Conservation (phyloP, 2,113 vertebrate species). For the Campylomormyrus tamandua region DNA sequence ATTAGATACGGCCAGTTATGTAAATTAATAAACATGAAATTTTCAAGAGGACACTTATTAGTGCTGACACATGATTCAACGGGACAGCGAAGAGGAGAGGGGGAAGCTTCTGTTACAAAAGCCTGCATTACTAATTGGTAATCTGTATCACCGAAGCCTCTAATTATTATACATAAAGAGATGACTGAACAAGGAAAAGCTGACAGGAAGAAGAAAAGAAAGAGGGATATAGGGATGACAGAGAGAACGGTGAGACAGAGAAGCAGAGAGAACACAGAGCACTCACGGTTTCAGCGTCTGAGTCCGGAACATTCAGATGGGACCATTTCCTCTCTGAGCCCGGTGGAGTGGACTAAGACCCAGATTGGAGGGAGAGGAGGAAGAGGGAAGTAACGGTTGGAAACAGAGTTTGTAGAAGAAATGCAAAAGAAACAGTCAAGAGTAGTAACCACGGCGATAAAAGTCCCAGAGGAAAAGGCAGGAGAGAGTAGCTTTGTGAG, state of each 20-base stretch:
- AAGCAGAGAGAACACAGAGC: constrained; percentile 36
- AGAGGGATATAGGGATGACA: neutral
- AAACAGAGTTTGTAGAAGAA: constrained; percentile 27
- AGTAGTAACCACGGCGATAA: neutral
- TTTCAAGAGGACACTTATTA: constrained; percentile 2
- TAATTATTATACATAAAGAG: neutral
- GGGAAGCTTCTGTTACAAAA: neutral
- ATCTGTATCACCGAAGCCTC: neutral
- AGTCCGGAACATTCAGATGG: constrained; percentile 87
- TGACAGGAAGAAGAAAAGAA: neutral
- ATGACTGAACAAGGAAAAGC: neutral
- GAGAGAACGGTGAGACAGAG: neutral
- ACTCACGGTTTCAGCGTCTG: constrained; percentile 95
- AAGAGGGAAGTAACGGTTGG: constrained; percentile 29
- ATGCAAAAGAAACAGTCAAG: constrained; percentile 40
- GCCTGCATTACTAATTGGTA: neutral
- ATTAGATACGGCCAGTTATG: neutral
- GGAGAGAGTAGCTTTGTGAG: neutral
- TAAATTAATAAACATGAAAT: constrained; percentile 9
- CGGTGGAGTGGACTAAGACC: constrained; percentile 72
- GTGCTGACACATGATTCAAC: constrained; percentile 1
- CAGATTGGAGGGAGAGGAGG: constrained; percentile 30
- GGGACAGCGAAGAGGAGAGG: neutral
- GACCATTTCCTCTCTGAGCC: constrained; percentile 81
- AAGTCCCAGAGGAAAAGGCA: neutral